phyloP scores from a whole-genome alignment of 2,888 invertebrate genomes.

The Meloe dianella region DNA sequence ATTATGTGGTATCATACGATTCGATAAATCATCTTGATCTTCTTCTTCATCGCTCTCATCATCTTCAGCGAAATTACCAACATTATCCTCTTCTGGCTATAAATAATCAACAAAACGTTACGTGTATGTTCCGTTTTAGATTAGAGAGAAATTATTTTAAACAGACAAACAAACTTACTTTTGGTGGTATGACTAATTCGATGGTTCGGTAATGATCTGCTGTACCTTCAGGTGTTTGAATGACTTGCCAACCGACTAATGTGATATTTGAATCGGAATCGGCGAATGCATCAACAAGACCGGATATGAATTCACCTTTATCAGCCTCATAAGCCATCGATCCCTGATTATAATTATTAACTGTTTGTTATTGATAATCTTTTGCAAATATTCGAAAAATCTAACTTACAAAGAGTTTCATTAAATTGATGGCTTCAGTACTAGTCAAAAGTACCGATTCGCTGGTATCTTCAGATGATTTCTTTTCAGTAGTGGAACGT shows the following conservation, averaged over 20 bases:
- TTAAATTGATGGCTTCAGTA: background rate
- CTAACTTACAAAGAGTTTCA: slow-evolving; percentile 9
- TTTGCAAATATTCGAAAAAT: too few relatives aligned
- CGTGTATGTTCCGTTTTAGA: too few relatives aligned
- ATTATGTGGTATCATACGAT: slow-evolving; percentile 14
- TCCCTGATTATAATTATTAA: background rate
- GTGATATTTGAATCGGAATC: slow-evolving; percentile 20
- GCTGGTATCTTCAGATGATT: background rate
- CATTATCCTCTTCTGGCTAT: background rate
- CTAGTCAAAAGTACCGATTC: background rate
- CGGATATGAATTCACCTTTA: slow-evolving; percentile 14
- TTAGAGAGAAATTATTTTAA: too few relatives aligned
- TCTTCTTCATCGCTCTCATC: slow-evolving; percentile 17
- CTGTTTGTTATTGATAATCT: background rate
- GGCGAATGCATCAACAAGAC: background rate
- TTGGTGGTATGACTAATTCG: slow-evolving; percentile 24
- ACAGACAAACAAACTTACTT: slow-evolving; percentile 2
- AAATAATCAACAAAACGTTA: background rate
- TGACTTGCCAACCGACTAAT: slow-evolving; percentile 21
- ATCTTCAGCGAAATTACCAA: slow-evolving; percentile 2
- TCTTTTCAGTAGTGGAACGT: background rate
- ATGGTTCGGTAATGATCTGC: slow-evolving; percentile 14
- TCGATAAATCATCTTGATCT: background rate
- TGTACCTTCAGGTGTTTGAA: slow-evolving; percentile 15
- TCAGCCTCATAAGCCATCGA: slow-evolving; percentile 15